Conservation (phyloP, 2,797 vertebrate species). For the Erethizon dorsatum region DNA sequence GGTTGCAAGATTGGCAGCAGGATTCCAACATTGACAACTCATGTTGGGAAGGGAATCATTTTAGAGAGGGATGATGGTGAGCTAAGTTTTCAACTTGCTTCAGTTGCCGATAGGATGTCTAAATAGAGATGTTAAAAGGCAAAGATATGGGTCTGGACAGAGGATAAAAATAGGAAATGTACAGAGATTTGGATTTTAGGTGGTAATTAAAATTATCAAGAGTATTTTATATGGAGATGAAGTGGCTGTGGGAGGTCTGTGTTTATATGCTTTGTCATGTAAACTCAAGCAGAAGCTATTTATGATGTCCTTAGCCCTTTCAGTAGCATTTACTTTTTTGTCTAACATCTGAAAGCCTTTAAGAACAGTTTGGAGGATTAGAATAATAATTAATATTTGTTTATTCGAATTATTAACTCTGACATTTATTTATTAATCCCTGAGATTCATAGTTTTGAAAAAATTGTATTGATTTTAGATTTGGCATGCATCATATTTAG, state of each 20-base stretch:
- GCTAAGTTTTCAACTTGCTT: conserved; percentile 49
- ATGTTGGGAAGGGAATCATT: neutral
- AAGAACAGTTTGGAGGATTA: conserved; percentile 6
- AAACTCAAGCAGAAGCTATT: conserved; percentile 10
- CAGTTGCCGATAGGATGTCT: conserved; percentile 35
- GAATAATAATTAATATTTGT: conserved; percentile 43
- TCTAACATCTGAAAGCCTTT: conserved; percentile 28
- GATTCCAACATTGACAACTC: neutral
- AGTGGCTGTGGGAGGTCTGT: conserved; percentile 14
- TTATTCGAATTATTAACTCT: conserved; percentile 56
- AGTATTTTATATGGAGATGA: conserved; percentile 59
- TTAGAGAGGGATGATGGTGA: neutral
- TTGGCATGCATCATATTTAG: conserved; percentile 65
- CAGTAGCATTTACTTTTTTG: neutral
- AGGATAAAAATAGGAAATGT: conserved; percentile 50
- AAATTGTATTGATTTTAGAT: conserved; percentile 66
- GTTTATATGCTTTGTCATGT: neutral
- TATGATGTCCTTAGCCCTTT: neutral
- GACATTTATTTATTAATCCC: conserved; percentile 36
- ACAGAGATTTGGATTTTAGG: conserved; percentile 61
- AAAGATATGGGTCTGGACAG: neutral
- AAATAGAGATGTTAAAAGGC: conserved; percentile 52
- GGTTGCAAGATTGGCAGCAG: neutral
- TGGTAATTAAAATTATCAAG: conserved; percentile 58
- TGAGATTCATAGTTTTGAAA: conserved; percentile 60